These are phyloP conservation scores for Zygogramma bicolorata DNA, from an alignment of 2,888 invertebrate species.

Conservation along the genomic window DNA sequence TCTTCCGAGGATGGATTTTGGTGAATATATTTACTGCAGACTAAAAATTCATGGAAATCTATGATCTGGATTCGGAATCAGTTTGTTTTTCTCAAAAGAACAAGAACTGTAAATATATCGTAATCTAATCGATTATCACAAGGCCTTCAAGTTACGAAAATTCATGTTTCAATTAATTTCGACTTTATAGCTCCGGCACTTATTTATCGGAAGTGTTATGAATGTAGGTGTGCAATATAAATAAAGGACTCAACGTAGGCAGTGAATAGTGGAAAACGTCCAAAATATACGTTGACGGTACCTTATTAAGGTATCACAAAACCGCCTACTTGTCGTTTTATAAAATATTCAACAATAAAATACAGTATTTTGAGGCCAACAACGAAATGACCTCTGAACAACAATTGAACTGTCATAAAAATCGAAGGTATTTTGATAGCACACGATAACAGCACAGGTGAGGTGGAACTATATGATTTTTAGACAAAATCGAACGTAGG, in stretches of 20 bases:
- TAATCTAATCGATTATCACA: too few relatives aligned
- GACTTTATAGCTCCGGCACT: too few relatives aligned
- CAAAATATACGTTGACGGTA: conserved; percentile 9
- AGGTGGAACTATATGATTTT: conserved; percentile 31
- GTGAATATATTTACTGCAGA: too few relatives aligned
- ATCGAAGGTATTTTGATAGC: conserved; percentile 6
- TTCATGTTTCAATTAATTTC: too few relatives aligned
- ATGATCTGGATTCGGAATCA: too few relatives aligned
- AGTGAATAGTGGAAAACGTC: conserved; percentile 3
- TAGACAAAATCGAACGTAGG: conserved; percentile 25
- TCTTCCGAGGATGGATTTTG: too few relatives aligned
- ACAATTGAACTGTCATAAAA: neutral
- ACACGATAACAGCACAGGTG: conserved; percentile 4
- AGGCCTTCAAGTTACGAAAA: too few relatives aligned
- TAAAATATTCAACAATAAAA: neutral
- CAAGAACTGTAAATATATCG: too few relatives aligned
- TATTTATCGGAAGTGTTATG: too few relatives aligned
- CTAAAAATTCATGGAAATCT: too few relatives aligned
- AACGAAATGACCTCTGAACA: neutral
- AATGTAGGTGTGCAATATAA: conserved; percentile 20
- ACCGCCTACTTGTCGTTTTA: conserved; percentile 12
- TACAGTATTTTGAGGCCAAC: neutral
- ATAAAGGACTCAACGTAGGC: conserved; percentile 25
- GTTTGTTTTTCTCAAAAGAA: too few relatives aligned
- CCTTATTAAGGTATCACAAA: conserved; percentile 24